A percentile compares a stretch with the other conserved stretches of the same genome.
phyloP scores from a whole-genome alignment of 1,140 invertebrate genomes.

The Vanessa tameamea region DNA sequence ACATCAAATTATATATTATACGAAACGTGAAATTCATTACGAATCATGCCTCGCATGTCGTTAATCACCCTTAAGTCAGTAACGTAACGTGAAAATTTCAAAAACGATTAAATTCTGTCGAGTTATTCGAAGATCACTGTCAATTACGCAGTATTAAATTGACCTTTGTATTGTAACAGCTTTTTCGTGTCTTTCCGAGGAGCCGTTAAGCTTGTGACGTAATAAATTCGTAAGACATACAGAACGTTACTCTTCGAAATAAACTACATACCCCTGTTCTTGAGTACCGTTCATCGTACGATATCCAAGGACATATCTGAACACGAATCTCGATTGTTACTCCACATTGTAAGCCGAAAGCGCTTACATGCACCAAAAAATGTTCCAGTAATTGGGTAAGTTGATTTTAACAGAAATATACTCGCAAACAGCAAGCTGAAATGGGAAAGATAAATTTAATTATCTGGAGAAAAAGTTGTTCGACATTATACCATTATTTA shows the following conservation, averaged over 20 bases:
- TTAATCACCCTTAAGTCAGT: conserved; percentile 26
- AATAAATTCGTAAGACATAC: conserved; percentile 50
- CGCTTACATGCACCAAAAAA: conserved; percentile 28
- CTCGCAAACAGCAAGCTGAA: conserved; percentile 12
- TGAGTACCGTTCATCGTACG: conserved; percentile 44
- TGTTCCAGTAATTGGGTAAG: conserved; percentile 28
- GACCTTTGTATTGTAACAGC: conserved; percentile 56
- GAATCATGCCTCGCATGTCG: background rate
- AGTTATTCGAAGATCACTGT: conserved; percentile 31
- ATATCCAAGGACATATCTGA: conserved; percentile 40
- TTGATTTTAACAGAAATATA: conserved; percentile 23
- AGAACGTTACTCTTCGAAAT: conserved; percentile 47
- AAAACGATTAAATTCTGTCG: conserved; percentile 28
- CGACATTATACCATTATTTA: conserved; percentile 9
- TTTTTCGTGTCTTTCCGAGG: conserved; percentile 61
- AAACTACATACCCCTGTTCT: conserved; percentile 43
- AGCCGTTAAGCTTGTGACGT: conserved; percentile 51
- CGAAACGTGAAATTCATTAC: background rate
- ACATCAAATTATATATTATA: background rate
- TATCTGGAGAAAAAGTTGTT: conserved; percentile 21
- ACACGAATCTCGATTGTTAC: conserved; percentile 40
- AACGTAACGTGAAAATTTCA: conserved; percentile 53
- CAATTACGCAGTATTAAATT: conserved; percentile 56
- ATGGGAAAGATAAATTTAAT: conserved; percentile 22
- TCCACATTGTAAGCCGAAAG: conserved; percentile 28